phyloP scores from a whole-genome alignment of 2,113 vertebrate genomes.

The Empidonax traillii region DNA sequence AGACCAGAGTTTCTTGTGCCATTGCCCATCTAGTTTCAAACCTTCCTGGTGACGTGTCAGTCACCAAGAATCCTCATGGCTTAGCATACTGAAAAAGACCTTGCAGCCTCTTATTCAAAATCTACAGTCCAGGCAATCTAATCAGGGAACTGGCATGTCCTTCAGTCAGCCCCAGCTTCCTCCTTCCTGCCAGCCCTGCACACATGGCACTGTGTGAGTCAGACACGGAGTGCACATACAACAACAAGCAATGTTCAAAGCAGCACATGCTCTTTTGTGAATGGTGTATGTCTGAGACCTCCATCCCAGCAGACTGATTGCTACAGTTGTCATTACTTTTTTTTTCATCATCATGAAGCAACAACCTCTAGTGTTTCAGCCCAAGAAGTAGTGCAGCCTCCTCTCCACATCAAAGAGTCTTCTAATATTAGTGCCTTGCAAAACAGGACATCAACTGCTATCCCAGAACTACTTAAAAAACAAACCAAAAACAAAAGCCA shows the following conservation, averaged over 20 bases:
- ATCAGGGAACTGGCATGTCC: background rate
- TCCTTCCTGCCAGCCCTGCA: background rate
- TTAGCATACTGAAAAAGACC: background rate
- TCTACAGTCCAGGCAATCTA: background rate
- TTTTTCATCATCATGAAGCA: background rate
- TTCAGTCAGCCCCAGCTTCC: background rate
- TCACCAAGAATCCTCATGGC: background rate
- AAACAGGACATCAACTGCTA: slow-evolving; percentile 36
- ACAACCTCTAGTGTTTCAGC: background rate
- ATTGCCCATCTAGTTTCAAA: background rate
- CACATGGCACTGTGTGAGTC: background rate
- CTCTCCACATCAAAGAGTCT: background rate
- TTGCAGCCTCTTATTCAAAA: background rate
- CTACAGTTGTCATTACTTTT: background rate
- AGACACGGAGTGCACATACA: background rate
- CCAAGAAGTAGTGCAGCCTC: background rate
- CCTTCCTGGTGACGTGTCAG: background rate
- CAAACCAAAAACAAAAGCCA: slow-evolving; percentile 42
- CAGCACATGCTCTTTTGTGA: background rate
- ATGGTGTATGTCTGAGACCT: background rate
- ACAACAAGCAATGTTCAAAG: background rate
- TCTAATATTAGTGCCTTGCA: slow-evolving; percentile 1
- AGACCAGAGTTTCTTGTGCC: background rate
- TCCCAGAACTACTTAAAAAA: slow-evolving; percentile 22
- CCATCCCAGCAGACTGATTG: background rate